A percentile compares a stretch with the other conserved stretches of the same genome.
Conservation (phyloP, 2,113 vertebrate species). For the Chaetops frenatus region DNA sequence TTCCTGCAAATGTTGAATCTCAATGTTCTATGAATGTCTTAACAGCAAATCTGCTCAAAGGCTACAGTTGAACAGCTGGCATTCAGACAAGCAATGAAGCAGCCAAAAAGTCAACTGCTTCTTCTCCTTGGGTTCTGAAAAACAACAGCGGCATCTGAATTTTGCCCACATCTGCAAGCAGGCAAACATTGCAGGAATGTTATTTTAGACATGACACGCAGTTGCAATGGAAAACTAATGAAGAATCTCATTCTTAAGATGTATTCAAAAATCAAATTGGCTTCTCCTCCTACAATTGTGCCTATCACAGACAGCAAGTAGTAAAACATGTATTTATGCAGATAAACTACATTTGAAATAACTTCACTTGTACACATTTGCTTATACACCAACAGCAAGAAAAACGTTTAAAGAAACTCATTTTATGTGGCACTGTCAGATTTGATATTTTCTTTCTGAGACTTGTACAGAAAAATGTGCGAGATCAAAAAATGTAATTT, state of each 20-base stretch:
- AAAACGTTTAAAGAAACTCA: background rate
- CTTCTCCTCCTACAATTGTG: background rate
- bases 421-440: background rate
- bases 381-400: background rate
- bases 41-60: background rate
- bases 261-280: background rate
- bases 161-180: background rate
- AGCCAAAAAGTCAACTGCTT: background rate
- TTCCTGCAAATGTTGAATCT: background rate
- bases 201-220: background rate
- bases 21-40: background rate
- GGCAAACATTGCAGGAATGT: background rate
- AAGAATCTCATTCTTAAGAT: background rate
- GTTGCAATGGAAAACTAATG: background rate
- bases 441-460: background rate
- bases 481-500: background rate
- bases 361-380: background rate
- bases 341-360: background rate
- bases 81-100: background rate
- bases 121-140: background rate
- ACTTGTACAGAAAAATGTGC: background rate
- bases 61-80: background rate
- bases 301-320: rapidly evolving
- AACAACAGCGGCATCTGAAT: background rate
- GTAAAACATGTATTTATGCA: background rate